A percentile compares a stretch with the other conserved stretches of the same genome.
These are phyloP conservation scores for Sparidentex hasta DNA, from an alignment of 2,797 vertebrate genomes.

Conservation along the genomic window DNA sequence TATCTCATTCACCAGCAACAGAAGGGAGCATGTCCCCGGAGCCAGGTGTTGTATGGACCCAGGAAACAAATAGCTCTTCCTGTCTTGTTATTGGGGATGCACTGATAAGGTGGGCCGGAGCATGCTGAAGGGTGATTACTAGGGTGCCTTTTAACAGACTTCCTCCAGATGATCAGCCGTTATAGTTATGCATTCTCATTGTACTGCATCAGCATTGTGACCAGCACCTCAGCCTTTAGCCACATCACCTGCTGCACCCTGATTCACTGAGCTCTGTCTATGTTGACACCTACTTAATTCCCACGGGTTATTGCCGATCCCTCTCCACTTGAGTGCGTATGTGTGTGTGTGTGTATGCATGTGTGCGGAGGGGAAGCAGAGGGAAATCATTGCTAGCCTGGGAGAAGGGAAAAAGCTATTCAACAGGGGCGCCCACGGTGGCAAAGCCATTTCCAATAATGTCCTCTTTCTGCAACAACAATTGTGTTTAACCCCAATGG, in stretches of 20 bases:
- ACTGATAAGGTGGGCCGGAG: slow-evolving; percentile 69
- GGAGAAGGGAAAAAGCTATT: slow-evolving; percentile 80
- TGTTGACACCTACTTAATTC: slow-evolving; percentile 77
- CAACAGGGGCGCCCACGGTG: slow-evolving; percentile 80
- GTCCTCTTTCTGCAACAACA: slow-evolving; percentile 86
- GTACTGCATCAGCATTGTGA: slow-evolving; percentile 49
- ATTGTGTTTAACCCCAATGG: slow-evolving; percentile 88
- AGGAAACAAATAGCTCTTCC: slow-evolving; percentile 74
- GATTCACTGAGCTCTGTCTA: slow-evolving; percentile 64
- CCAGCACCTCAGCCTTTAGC: slow-evolving; percentile 56
- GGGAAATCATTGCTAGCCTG: slow-evolving; percentile 79
- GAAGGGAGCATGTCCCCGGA: slow-evolving; percentile 68
- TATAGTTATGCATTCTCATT: slow-evolving; percentile 62
- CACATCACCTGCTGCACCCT: slow-evolving; percentile 60
- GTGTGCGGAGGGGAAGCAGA: slow-evolving; percentile 48
- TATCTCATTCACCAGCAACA: slow-evolving; percentile 72
- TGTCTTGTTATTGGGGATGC: slow-evolving; percentile 72
- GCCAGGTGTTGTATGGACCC: slow-evolving; percentile 70
- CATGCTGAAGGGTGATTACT: slow-evolving; percentile 69
- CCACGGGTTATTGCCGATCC: slow-evolving; percentile 63
- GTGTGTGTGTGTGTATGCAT: slow-evolving; percentile 29
- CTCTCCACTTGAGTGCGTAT: slow-evolving; percentile 51
- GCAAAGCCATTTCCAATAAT: slow-evolving; percentile 88
- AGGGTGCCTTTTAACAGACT: slow-evolving; percentile 68
- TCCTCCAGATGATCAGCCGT: slow-evolving; percentile 56